Percentiles rank a stretch among this genome's conserved stretches.
phyloP scores from a whole-genome alignment of 2,113 vertebrate species.

The Sinocyclocheilus anophthalmus region DNA sequence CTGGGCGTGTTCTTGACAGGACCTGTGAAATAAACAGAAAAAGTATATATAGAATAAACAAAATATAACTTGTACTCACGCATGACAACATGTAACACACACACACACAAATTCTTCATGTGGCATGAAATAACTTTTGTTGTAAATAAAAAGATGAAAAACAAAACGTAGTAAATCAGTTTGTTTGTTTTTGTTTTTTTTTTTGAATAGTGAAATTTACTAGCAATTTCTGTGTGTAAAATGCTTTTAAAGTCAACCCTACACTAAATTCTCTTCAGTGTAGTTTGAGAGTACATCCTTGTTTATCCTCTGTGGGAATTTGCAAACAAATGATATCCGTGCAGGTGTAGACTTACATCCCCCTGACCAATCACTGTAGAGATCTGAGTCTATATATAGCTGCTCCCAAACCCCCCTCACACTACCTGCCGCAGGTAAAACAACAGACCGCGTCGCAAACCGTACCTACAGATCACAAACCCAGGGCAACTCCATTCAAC shows the following conservation, averaged over 20 bases:
- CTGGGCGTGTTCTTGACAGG: neutral
- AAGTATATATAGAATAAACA: no score
- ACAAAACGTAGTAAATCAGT: no score
- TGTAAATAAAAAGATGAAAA: no score
- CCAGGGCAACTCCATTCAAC: no score
- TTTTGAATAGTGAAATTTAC: no score
- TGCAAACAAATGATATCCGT: conserved; percentile 23
- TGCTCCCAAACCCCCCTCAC: neutral
- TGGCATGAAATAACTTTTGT: no score
- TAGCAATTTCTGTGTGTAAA: neutral
- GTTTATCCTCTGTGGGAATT: neutral
- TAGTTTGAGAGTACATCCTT: neutral
- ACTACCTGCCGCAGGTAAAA: conserved; percentile 18
- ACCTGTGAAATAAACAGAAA: no score
- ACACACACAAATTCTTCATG: no score
- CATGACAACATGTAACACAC: no score
- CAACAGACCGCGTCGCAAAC: neutral
- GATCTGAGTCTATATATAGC: conserved; percentile 19
- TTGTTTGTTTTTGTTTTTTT: no score
- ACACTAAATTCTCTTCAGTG: neutral
- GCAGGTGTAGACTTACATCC: neutral
- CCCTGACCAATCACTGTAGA: conserved; percentile 12
- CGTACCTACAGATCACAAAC: no score
- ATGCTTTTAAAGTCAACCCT: neutral
- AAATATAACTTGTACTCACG: no score